These are phyloP conservation scores for Conops quadrifasciatus DNA, from an alignment of 2,888 invertebrate genomes.

Conservation along the genomic window DNA sequence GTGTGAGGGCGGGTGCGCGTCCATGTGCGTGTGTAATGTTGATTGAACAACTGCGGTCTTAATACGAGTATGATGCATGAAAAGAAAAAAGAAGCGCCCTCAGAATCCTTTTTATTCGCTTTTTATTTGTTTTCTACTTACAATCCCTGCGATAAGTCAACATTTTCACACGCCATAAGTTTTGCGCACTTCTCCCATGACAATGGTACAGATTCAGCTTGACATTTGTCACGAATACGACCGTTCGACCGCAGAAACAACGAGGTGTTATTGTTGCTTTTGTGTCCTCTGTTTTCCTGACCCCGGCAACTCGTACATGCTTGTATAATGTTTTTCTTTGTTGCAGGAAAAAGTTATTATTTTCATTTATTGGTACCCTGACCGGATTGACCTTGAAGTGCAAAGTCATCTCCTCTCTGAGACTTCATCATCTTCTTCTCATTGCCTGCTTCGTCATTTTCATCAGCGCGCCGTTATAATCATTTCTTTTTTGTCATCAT, in stretches of 20 bases:
- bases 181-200: neutral
- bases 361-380: neutral
- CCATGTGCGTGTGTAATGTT: neutral
- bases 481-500: neutral
- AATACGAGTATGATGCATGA: neutral
- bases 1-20: neutral
- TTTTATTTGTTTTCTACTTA: neutral
- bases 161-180: slow-evolving; percentile 31
- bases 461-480: neutral
- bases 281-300: neutral
- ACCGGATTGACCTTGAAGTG: slow-evolving; percentile 14
- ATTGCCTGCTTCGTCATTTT: neutral
- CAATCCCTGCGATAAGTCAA: slow-evolving; percentile 26
- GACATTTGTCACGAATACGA: slow-evolving; percentile 24
- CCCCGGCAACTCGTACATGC: neutral
- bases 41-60: neutral
- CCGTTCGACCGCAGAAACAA: neutral
- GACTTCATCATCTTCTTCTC: slow-evolving; percentile 4
- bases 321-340: neutral
- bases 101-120: neutral
- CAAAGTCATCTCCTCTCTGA: neutral
- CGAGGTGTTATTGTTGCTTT: neutral
- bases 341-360: neutral
- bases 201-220: slow-evolving; percentile 31
- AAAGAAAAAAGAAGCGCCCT: neutral